Evolutionary conservation across 2,113 vertebrate genomes (phyloP), one percentile per base, ranked within the genome.

Genomic region (Lophius piscatorius): DNA sequence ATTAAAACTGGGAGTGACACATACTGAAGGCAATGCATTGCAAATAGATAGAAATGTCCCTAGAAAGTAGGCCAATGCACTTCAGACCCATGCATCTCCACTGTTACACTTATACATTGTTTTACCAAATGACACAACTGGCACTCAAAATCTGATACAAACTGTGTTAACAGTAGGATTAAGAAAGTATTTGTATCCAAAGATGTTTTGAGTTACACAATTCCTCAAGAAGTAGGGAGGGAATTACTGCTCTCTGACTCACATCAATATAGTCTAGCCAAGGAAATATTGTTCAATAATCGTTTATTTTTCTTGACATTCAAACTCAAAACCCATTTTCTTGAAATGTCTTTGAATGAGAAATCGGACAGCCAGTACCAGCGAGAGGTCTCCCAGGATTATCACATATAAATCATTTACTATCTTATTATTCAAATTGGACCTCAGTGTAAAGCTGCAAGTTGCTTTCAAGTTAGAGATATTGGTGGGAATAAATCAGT

Each of bases 21-120:
- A 60, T 64, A 38, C 47, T 6, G 21, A 23, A 76, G 42, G 46
- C 61, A 36, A 54, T 28, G 12, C 13, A 35, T 0, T 1, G 26
- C 38, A 46, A 2, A 16, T 58, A 39, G 63, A 44, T 11, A 58
- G 18, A 54, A 54, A 31, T 52, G 11, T 48, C 61, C 14, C 17
- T 24, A 31, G 26, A 74, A 41, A 51, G 49, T 29, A 8, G 26
- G 23, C 23, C 33, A 1, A 0, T n/a, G 21, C 29, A 9, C 26
- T 5, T 9, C 33, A 51, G 14, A 40, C n/a, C n/a, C n/a, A 13
- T 33, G 23, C 6, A 1, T 47, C 47, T 12, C 2, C 8, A 36
- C 13, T 20, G 34, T 34, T 48, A 20, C 20, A 2, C 31, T 9
- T 33, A 18, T 13, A 13, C 3, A 38, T 65, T 40, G 5, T 16